phyloP scores from a whole-genome alignment of 2,888 invertebrate genomes.

The Lagria hirta region DNA sequence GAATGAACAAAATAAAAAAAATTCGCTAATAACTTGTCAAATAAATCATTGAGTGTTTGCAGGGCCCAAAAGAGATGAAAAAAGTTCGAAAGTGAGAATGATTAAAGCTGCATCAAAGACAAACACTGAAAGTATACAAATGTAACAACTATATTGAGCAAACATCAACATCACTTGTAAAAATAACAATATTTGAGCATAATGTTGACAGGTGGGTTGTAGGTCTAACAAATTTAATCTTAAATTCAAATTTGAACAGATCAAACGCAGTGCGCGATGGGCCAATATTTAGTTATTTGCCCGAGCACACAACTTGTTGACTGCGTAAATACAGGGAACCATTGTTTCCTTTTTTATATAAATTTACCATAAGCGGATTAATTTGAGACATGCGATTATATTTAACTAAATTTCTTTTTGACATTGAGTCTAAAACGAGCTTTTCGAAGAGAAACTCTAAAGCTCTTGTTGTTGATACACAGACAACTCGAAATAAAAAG shows the following conservation, averaged over 20 bases:
- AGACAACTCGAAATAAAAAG: too few relatives aligned
- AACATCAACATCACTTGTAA: constrained; percentile 46
- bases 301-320: constrained; percentile 55
- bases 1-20: too few relatives aligned
- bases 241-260: constrained; percentile 57
- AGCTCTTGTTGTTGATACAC: too few relatives aligned
- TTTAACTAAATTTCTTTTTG: too few relatives aligned
- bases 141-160: constrained; percentile 42
- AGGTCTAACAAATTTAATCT: constrained; percentile 56
- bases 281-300: constrained; percentile 57
- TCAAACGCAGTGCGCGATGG: constrained; percentile 54
- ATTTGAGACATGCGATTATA: constrained; percentile 25
- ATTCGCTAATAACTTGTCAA: constrained; percentile 21
- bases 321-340: constrained; percentile 53
- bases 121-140: constrained; percentile 23
- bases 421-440: too few relatives aligned
- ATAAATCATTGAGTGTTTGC: constrained; percentile 16
- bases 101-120: constrained; percentile 21
- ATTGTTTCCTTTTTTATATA: constrained; percentile 52
- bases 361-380: constrained; percentile 31
- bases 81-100: constrained; percentile 17
- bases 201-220: constrained; percentile 54
- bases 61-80: constrained; percentile 6
- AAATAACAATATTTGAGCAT: constrained; percentile 53
- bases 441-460: too few relatives aligned